Conservation (phyloP, 1,140 invertebrate species). For the Diuraphis noxia region DNA sequence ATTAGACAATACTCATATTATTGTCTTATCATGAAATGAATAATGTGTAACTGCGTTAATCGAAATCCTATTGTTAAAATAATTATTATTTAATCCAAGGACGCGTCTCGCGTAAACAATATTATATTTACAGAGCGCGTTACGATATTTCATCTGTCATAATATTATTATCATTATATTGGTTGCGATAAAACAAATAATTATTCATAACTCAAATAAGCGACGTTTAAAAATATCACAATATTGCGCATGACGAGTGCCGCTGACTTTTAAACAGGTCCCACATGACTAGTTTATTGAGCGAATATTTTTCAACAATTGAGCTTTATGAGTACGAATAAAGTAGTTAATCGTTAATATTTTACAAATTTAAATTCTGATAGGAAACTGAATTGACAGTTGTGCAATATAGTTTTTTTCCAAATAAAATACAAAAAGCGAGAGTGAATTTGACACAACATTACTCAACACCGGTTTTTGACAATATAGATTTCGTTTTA, state of each 20-base stretch:
- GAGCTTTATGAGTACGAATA: background rate
- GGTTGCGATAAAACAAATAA: conserved; percentile 20
- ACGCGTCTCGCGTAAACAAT: background rate
- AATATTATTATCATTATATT: conserved; percentile 13
- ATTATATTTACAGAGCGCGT: background rate
- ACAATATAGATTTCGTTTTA: background rate
- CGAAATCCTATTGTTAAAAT: conserved; percentile 29
- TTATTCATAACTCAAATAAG: conserved; percentile 17
- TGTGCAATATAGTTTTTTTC: background rate
- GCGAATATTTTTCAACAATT: background rate
- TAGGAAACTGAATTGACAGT: background rate
- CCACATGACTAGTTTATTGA: background rate
- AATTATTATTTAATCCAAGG: conserved; percentile 36
- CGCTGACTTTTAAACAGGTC: background rate
- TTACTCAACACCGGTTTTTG: background rate
- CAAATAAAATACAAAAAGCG: background rate
- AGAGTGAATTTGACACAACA: background rate
- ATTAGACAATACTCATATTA: conserved; percentile 17
- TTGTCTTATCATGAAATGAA: conserved; percentile 18
- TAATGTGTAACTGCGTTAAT: conserved; percentile 15
- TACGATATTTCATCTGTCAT: background rate
- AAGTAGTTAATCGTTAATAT: background rate
- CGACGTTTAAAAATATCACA: background rate
- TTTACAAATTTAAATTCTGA: background rate
- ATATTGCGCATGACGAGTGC: background rate